Percentiles rank a stretch among this genome's conserved stretches.
Evolutionary conservation across 1,140 invertebrate species (phyloP).

Genomic region (Polyergus mexicanus): DNA sequence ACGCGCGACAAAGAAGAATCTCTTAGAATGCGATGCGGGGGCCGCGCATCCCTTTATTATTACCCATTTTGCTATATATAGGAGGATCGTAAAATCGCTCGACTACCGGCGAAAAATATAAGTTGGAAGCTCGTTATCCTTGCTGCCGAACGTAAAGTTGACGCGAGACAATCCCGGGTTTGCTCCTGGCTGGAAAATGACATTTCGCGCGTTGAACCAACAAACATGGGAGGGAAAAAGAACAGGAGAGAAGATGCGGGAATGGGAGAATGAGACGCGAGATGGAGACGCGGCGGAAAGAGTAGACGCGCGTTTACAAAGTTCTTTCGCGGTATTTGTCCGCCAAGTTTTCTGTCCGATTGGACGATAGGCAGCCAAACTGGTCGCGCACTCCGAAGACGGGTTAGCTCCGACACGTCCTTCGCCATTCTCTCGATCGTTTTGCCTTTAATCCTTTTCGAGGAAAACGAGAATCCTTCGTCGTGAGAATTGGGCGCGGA

Average conservation of each 20-base stretch:
- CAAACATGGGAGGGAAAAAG: not conserved
- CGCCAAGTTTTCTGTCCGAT: slow-evolving; percentile 70
- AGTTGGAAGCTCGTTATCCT: slow-evolving; percentile 61
- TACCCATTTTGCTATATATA: slow-evolving; percentile 59
- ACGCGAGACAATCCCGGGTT: slow-evolving; percentile 21
- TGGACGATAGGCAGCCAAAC: slow-evolving; percentile 78
- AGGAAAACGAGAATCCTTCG: slow-evolving; percentile 21
- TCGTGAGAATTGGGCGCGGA: slow-evolving; percentile 43
- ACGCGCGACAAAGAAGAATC: not conserved
- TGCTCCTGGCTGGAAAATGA: slow-evolving; percentile 41
- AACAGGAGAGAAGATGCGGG: slow-evolving; percentile 6
- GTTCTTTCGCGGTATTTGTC: slow-evolving; percentile 73
- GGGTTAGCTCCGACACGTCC: slow-evolving; percentile 40
- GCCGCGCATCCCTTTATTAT: not conserved
- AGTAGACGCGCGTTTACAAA: slow-evolving; percentile 61
- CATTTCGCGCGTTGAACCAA: slow-evolving; percentile 28
- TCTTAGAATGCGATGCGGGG: not conserved
- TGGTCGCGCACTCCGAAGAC: slow-evolving; percentile 73
- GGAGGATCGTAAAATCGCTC: slow-evolving; percentile 56
- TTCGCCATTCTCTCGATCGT: slow-evolving; percentile 64
- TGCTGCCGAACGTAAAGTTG: slow-evolving; percentile 34
- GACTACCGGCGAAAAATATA: slow-evolving; percentile 37
- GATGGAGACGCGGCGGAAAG: slow-evolving; percentile 38
- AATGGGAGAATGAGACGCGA: not conserved
- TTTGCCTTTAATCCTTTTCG: slow-evolving; percentile 65